Percentiles rank a stretch among this genome's conserved stretches.
phyloP scores from a whole-genome alignment of 2,797 vertebrate species.

The Poecilia picta region DNA sequence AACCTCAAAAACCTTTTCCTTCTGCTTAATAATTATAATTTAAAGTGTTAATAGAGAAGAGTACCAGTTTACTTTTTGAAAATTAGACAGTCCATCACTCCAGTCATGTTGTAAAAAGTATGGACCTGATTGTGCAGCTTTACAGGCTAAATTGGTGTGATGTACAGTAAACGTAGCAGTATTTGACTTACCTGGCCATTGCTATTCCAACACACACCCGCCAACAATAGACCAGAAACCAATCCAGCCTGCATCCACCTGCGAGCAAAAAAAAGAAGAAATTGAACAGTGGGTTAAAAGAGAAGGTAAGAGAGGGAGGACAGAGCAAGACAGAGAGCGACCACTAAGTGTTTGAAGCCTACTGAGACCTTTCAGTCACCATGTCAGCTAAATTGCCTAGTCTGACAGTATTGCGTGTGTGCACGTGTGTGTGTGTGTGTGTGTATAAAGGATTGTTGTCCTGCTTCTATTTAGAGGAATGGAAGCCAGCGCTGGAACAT shows the following conservation, averaged over 20 bases:
- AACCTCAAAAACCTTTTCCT: background rate
- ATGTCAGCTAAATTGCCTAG: conserved; percentile 21
- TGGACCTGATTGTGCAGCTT: background rate
- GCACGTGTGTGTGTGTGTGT: background rate
- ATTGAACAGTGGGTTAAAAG: background rate
- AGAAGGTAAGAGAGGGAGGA: conserved; percentile 5
- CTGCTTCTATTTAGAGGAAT: conserved; percentile 29
- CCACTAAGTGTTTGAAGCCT: conserved; percentile 33
- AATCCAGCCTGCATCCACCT: conserved; percentile 98
- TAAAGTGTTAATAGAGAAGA: background rate
- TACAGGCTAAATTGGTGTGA: background rate
- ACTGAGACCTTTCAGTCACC: conserved; percentile 51
- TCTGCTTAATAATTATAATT: background rate
- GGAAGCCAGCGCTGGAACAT: conserved; percentile 16
- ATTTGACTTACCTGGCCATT: conserved; percentile 88
- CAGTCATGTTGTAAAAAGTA: background rate
- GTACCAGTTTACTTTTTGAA: background rate
- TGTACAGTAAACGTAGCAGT: background rate
- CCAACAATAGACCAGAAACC: conserved; percentile 97
- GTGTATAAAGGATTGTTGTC: conserved; percentile 22
- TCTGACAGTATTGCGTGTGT: background rate
- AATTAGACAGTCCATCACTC: conserved; percentile 2
- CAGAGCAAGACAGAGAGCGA: conserved; percentile 22
- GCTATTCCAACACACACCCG: conserved; percentile 94
- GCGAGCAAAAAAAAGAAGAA: conserved; percentile 18